Evolutionary conservation across 2,888 invertebrate genomes (phyloP).

Genomic region (Proisotoma minuta): DNA sequence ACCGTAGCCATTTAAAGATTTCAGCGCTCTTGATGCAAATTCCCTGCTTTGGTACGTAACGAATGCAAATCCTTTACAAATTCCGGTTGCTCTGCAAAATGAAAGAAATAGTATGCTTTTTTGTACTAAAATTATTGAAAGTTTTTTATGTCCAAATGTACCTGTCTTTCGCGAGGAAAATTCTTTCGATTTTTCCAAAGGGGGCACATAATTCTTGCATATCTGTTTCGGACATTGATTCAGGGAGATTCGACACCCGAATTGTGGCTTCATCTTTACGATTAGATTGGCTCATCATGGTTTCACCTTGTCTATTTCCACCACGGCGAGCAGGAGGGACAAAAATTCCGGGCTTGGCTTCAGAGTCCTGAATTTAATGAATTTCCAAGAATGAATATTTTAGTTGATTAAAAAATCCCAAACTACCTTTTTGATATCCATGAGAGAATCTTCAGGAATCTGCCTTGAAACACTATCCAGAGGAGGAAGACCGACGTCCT

Average conservation of each 20-base stretch:
- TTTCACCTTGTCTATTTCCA: slow-evolving; percentile 63
- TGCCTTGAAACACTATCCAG: not conserved
- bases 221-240: slow-evolving; percentile 87
- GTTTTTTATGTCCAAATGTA: slow-evolving; percentile 13
- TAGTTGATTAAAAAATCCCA: not conserved
- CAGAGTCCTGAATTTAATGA: slow-evolving; percentile 35
- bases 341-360: slow-evolving; percentile 52
- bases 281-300: slow-evolving; percentile 54
- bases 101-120: slow-evolving; percentile 3
- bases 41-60: slow-evolving; percentile 89
- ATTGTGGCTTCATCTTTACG: slow-evolving; percentile 86
- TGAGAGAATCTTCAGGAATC: slow-evolving; percentile 1
- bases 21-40: slow-evolving; percentile 89
- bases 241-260: slow-evolving; percentile 93
- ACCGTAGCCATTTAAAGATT: slow-evolving; percentile 82
- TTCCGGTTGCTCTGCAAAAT: slow-evolving; percentile 63
- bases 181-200: slow-evolving; percentile 87
- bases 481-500: slow-evolving; percentile 65
- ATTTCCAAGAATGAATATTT: not conserved
- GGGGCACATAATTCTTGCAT: slow-evolving; percentile 90
- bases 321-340: slow-evolving; percentile 86
- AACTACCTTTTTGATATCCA: slow-evolving; percentile 8
- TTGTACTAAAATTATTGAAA: not conserved
- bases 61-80: slow-evolving; percentile 97
- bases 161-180: slow-evolving; percentile 88